Conservation (phyloP, 2,888 invertebrate species). For the Lissocephala sabroskyi region DNA sequence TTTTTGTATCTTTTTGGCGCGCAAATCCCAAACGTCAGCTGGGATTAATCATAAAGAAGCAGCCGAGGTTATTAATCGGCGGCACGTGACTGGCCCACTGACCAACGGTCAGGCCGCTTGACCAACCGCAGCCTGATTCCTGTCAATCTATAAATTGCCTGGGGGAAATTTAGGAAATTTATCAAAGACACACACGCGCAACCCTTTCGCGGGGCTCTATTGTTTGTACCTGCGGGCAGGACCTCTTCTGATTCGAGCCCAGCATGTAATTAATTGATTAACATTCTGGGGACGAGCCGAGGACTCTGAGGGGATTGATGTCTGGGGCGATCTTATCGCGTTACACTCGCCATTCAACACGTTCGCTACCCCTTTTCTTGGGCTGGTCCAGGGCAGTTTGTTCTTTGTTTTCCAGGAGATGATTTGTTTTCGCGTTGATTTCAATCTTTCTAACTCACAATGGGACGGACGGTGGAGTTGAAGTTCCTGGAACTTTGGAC, state of each 20-base stretch:
- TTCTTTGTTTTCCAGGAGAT: conserved; percentile 23
- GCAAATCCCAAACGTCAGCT: no score
- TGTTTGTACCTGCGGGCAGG: neutral
- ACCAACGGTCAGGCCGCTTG: conserved; percentile 46
- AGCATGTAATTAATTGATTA: conserved; percentile 70
- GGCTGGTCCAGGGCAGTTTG: conserved; percentile 26
- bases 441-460: conserved; percentile 24
- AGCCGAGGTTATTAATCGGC: conserved; percentile 59
- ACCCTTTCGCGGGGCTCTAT: conserved; percentile 29
- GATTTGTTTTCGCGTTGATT: conserved; percentile 29
- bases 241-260: conserved; percentile 44
- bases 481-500: conserved; percentile 36
- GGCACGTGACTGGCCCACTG: conserved; percentile 56
- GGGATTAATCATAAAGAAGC: no score
- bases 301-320: conserved; percentile 48
- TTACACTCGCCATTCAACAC: conserved; percentile 54
- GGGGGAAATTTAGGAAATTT: conserved; percentile 51
- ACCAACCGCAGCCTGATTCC: conserved; percentile 23
- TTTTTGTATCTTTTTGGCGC: conserved; percentile 11
- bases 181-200: conserved; percentile 32
- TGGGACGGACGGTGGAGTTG: conserved; percentile 29
- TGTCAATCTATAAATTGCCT: conserved; percentile 48
- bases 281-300: no score
- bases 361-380: conserved; percentile 40
- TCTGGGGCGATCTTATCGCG: conserved; percentile 57